Evolutionary conservation across 2,888 invertebrate species (phyloP), one percentile per base, ranked within the genome.

Genomic region (Abrostola tripartita): DNA sequence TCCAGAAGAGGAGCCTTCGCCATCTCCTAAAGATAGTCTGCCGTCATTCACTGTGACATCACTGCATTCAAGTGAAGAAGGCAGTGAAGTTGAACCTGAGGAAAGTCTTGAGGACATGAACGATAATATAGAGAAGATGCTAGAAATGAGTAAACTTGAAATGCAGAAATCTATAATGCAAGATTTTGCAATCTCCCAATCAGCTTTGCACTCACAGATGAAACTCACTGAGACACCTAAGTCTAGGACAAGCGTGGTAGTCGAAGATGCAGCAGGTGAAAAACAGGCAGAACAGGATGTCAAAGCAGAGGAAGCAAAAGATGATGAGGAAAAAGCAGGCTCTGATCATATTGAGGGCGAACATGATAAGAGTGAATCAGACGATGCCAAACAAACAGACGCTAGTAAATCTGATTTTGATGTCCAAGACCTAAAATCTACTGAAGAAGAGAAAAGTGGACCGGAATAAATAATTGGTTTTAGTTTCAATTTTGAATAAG

Each of bases 101-200:
- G 81, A 73, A 37, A 81, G 82, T 56, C n/a, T 53, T 0, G 86
- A 87, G 14, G 83, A 83, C 14, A 63, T 79, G 53, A 81, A 79
- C 65, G 88, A 90, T 24, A 24, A 24, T 47, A 82, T 93, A 0
- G 86, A 87, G 9, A 88, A 88, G 67, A 73, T 84, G 68, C 69
- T 93, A 6, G 91, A 85, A 53, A 76, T 80, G 0, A 93, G 93
- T 71, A 94, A 90, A 75, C 41, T 88, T 7, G 90, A 92, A 65
- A 88, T 90, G 52, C 92, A 91, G 64, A 94, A 88, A 71, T 92
- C 93, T 12, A 88, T 94, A 61, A 85, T 94, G 82, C 91, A 88
- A 78, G 93, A 92, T 65, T 81, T 93, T 40, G 88, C 86, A 5
- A 86, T 87, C 44, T 91, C 92, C 5, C 86, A 90, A 63, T 78